Evolutionary conservation across 2,888 invertebrate genomes (phyloP), one percentile per base, ranked within the genome.

Genomic region (Agrenia bidenticulata): DNA sequence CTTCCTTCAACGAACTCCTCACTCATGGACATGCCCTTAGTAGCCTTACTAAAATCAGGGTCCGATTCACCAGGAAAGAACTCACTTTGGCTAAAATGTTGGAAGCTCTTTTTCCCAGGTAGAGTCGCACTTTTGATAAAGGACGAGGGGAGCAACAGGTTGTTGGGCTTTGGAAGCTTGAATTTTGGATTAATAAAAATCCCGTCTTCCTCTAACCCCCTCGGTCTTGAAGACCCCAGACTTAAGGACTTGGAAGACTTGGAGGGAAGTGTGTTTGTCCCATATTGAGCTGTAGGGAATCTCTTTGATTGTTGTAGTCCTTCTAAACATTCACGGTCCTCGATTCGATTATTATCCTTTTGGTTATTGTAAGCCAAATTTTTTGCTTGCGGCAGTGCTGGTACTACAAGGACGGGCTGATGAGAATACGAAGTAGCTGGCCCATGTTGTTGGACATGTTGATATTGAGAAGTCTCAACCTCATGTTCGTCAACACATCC

Each of bases 101-200:
- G 21, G 15, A 5, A n/a, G 7, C 17, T 19, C 19, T 26, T 51
- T 5, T 26, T 51, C 4, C 24, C 5, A 23, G 51, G 19, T 26
- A 17, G 17, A 5, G 55, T 4, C 2, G 26, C 7, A 39, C 57
- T 37, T 21, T 57, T 57, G 39, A 19, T 17, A 17, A 55, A 55
- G 7, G 55, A 27, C 2, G 55, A 55, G 13, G 57, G 41, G 19
- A 58, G 58, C 58, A 58, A 58, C 58, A 58, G 58, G 58, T 58
- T 21, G 58, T 45, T 58, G 26, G 45, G 9, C 15, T 45, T 45
- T 15, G 45, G 45, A n/a, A 45, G 15, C 19, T 45, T 45, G 45
- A 45, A 45, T 19, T 45, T 45, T n/a, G 45, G 45, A 15, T 45
- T 45, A 5, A 45, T 15, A 11, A 45, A 45, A 19, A 5, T 15